Conservation (phyloP, 2,113 vertebrate species). For the Colistium nudipinnis region DNA sequence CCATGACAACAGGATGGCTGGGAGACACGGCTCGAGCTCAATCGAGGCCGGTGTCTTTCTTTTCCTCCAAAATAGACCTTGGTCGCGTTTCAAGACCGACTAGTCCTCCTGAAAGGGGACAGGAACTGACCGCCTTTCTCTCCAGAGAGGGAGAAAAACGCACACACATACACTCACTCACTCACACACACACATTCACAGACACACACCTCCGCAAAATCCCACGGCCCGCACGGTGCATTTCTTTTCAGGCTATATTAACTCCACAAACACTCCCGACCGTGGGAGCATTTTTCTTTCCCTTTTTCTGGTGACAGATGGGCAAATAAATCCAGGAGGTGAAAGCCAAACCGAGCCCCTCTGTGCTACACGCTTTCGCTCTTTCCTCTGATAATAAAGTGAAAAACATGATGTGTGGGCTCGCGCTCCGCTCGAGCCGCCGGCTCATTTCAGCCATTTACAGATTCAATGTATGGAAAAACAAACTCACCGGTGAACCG, state of each 20-base stretch:
- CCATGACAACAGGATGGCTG: conserved; percentile 99
- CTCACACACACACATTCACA: conserved; percentile 6
- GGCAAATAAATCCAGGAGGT: conserved; percentile 32
- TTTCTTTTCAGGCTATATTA: conserved; percentile 39
- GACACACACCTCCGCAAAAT: conserved; percentile 36
- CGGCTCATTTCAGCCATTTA: too few species aligned
- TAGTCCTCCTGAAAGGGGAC: conserved; percentile 68
- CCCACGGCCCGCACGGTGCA: conserved; percentile 57
- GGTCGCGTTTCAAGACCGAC: conserved; percentile 76
- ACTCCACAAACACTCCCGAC: conserved; percentile 44
- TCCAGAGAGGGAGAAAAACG: background rate
- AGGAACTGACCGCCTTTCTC: conserved; percentile 58
- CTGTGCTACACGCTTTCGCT: background rate
- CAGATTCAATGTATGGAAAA: too few species aligned
- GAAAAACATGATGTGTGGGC: background rate
- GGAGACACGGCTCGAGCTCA: conserved; percentile 88
- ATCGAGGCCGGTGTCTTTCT: conserved; percentile 84
- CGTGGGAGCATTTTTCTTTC: background rate
- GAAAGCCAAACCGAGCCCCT: conserved; percentile 5
- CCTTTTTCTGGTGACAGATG: conserved; percentile 9
- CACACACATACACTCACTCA: background rate
- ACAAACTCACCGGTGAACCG: conserved; percentile 76
- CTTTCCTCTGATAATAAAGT: background rate
- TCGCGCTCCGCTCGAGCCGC: background rate
- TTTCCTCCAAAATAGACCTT: conserved; percentile 78